Evolutionary conservation across 2,113 vertebrate genomes (phyloP), one percentile per base, ranked within the genome.

Genomic region (Sapajus apella): DNA sequence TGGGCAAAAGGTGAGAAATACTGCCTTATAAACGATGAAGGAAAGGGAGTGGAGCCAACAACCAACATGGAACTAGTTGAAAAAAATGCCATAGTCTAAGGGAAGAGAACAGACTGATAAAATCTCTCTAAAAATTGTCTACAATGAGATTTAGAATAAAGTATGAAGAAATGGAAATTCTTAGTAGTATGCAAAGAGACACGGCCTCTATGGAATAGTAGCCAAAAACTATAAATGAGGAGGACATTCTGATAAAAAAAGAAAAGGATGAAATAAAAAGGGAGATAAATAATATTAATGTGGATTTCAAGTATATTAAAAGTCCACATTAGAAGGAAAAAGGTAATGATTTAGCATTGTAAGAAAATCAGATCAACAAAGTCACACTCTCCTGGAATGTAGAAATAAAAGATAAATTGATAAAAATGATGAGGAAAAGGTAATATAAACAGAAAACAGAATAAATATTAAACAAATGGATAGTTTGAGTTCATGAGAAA

Each of bases 381-480:
- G 55, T 50, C 30, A 52, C 12, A 68, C 11, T 73, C 32, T 82
- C 8, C 9, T 7, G 17, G 82, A 88, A 93, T 93, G 43, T 68
- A 79, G 58, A 75, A 91, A 66, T 58, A 64, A 88, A 92, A 72
- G 64, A 37, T 61, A 68, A 73, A 79, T 50, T 91, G 45, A 92
- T 52, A 72, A 96, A 96, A 96, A 93, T 84, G 21, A 93, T 84
- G 21, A 96, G 68, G 70, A 90, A 32, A 55, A 90, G 40, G 84
- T 80, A 75, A 85, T 83, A 45, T 45, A 76, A 94, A 72, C 37
- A 66, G 50, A 91, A 73, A 37, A 16, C 11, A 43, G 40, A 92
- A 70, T 66, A 79, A 96, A n/a, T 16, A 84, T 92, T 87, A 43
- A 92, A 89, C 27, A 96, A 83, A 72, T 45, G n/a, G 37, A n/a